Evolutionary conservation across 2,113 vertebrate genomes (phyloP), one percentile per base, ranked within the genome.

Genomic region (Falco punctatus): DNA sequence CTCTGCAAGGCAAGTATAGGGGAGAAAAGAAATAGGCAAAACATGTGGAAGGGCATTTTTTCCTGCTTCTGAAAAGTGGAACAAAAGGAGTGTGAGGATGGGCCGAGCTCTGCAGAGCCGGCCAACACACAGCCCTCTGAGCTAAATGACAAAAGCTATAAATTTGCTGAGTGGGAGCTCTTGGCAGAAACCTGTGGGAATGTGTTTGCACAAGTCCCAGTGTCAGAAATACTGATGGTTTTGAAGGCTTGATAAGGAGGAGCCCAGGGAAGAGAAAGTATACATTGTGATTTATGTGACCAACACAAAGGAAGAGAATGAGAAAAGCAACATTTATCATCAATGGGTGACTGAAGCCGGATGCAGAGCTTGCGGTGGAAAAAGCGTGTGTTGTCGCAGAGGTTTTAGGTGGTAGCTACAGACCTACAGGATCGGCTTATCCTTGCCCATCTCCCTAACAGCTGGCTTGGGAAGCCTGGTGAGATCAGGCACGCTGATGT

Each of bases 341-440:
- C 23, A 17, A 13, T 0, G 2, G 28, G 26, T 48, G 58, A 22
- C 51, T 7, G 33, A 24, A 52, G 62, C 62, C 2, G 7, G 84
- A 33, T 13, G 27, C 11, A 35, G 51, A 51, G 38, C n/a, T 35
- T 17, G 13, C 0, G 4, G 35, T n/a, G 64, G 32, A 35, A 62
- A 35, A 38, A 23, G 27, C 8, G 2, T 3, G 9, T 66, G 66
- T 10, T 72, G 27, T 49, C 3, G 1, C 0, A 2, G 62, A 35
- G 32, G 13, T 9, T 69, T 48, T 6, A 21, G 30, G 26, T 40
- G 38, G 40, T 40, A 22, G 30, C 24, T 13, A 15, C 1, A 1
- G 38, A n/a, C 52, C 74, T 51, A 40, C 1, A 2, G 70, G 48
- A 77, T 9, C 24, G 4, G 28, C 46, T 57, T 15, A 19, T 71